A percentile compares a stretch with the other conserved stretches of the same genome.
phyloP scores from a whole-genome alignment of 2,888 invertebrate species.

The Invenusta paracnida region DNA sequence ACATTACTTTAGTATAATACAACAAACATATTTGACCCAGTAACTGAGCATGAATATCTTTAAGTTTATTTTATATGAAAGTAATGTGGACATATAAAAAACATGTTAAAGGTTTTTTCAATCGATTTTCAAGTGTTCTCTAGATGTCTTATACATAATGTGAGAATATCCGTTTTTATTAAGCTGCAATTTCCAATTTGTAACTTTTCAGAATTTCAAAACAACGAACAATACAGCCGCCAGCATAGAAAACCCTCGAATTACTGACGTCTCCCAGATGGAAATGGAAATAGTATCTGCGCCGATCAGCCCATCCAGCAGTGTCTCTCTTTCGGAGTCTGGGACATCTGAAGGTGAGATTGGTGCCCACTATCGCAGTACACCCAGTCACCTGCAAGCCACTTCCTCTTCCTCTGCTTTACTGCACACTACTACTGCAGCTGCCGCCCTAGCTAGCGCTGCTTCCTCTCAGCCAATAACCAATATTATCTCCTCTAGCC shows the following conservation, averaged over 20 bases:
- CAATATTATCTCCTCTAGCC: background rate
- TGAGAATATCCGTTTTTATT: too few species aligned
- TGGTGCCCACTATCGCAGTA: background rate
- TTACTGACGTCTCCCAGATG: background rate
- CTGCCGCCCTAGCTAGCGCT: background rate
- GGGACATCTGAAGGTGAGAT: constrained; percentile 9
- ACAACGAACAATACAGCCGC: background rate
- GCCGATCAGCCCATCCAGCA: background rate
- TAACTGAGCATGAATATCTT: too few species aligned
- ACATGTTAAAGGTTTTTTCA: too few species aligned
- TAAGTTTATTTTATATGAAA: too few species aligned
- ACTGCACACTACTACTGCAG: background rate
- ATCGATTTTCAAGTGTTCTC: too few species aligned
- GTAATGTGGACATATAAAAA: too few species aligned
- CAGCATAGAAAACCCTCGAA: background rate
- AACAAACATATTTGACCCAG: background rate
- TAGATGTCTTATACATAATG: too few species aligned
- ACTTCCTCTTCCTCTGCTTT: background rate
- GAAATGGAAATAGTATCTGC: background rate
- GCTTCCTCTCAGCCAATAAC: background rate
- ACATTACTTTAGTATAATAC: background rate
- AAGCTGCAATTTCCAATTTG: too few species aligned
- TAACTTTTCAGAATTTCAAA: background rate
- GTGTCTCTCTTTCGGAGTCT: background rate
- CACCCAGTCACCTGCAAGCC: background rate